These are phyloP conservation scores for Halichoerus grypus DNA, from an alignment of 2,113 vertebrate genomes.

Conservation along the genomic window DNA sequence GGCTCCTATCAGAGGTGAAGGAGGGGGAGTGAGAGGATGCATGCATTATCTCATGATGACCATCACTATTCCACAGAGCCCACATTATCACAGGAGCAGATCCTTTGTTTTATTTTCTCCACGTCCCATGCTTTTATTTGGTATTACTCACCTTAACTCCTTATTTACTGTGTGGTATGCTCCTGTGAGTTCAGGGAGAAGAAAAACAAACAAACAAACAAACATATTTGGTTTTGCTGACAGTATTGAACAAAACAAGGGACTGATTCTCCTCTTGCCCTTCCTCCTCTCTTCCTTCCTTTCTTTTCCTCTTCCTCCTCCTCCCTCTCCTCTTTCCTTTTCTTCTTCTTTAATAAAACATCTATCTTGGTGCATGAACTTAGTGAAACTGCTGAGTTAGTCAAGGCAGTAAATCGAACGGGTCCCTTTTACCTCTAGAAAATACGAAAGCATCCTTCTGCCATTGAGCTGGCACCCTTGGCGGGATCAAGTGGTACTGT, in stretches of 20 bases:
- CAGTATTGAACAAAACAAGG: constrained; percentile 46
- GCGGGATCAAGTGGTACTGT: constrained; percentile 85
- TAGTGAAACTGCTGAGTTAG: constrained; percentile 83
- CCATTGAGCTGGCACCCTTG: constrained; percentile 80
- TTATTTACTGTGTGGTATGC: constrained; percentile 56
- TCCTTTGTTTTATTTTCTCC: constrained; percentile 36
- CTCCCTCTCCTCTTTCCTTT: not conserved
- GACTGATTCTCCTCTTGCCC: not conserved
- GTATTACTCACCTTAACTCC: constrained; percentile 45
- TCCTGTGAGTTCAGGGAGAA: constrained; percentile 41
- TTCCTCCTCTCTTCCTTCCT: not conserved
- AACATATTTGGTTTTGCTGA: constrained; percentile 67
- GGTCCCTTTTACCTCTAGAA: constrained; percentile 84
- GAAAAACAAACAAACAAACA: not conserved
- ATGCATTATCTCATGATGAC: not conserved
- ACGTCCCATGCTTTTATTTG: not conserved
- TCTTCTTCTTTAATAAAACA: constrained; percentile 77
- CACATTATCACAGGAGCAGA: constrained; percentile 29
- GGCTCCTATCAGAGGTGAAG: constrained; percentile 61
- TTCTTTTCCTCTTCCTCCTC: not conserved
- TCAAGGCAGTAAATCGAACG: constrained; percentile 79
- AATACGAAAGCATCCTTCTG: constrained; percentile 83
- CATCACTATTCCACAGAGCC: not conserved
- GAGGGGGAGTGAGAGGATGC: constrained; percentile 62
- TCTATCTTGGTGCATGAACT: constrained; percentile 72